Conservation (phyloP, 2,888 invertebrate species). For the Drosophila prolongata region DNA sequence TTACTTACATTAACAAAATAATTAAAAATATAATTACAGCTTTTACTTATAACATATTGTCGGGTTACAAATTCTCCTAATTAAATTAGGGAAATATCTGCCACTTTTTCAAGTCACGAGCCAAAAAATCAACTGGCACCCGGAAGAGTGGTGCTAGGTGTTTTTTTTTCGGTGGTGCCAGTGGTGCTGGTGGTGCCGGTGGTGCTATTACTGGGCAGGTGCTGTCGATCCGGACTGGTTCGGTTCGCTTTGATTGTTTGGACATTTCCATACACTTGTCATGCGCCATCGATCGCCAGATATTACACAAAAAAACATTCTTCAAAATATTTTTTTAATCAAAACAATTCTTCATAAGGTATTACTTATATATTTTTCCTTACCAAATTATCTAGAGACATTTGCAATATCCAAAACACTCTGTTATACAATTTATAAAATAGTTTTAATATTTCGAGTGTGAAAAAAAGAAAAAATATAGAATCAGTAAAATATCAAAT, state of each 20-base stretch:
- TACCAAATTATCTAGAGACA: no score
- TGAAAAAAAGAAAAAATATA: no score
- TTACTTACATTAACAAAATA: no score
- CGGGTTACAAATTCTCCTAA: background rate
- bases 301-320: constrained; percentile 8
- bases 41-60: no score
- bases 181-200: background rate
- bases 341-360: no score
- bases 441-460: no score
- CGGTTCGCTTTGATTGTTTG: constrained; percentile 38
- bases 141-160: constrained; percentile 18
- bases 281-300: constrained; percentile 30
- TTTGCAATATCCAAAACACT: no score
- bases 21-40: no score
- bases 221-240: constrained; percentile 25
- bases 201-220: constrained; percentile 11
- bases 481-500: no score
- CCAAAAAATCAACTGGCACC: constrained; percentile 12
- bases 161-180: constrained; percentile 3
- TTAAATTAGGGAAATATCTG: constrained; percentile 11
- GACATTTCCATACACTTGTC: constrained; percentile 68
- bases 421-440: no score
- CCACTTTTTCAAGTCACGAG: constrained; percentile 12
- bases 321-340: no score
- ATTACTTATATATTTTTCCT: no score